These are phyloP conservation scores for Caenorhabditis zanzibari DNA, from an alignment of 2,888 invertebrate species.

Conservation along the genomic window DNA sequence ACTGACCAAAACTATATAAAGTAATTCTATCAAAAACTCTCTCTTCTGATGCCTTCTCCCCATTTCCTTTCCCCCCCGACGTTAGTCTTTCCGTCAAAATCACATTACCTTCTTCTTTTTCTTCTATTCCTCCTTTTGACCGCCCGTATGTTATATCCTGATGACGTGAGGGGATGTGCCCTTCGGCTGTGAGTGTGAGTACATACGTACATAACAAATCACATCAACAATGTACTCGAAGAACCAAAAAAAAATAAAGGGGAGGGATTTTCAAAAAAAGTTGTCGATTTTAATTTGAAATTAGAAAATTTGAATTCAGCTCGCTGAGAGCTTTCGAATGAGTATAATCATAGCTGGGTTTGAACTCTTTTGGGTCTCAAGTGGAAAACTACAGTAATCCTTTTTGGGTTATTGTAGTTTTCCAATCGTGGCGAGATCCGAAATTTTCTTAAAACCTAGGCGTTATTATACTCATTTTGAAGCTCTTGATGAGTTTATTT, in stretches of 20 bases:
- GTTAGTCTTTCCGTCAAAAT: conserved; percentile 42
- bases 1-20: conserved; percentile 3
- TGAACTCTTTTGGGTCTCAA: too few relatives aligned
- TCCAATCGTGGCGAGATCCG: too few relatives aligned
- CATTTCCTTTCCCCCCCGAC: conserved; percentile 33
- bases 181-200: conserved; percentile 20
- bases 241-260: background rate
- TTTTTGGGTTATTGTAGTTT: too few relatives aligned
- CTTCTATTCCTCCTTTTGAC: conserved; percentile 11
- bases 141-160: conserved; percentile 15
- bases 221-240: conserved; percentile 32
- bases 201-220: conserved; percentile 56
- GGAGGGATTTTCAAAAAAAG: too few relatives aligned
- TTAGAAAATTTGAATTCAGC: too few relatives aligned
- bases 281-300: too few relatives aligned
- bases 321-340: too few relatives aligned
- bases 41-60: conserved; percentile 34
- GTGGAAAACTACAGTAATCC: too few relatives aligned
- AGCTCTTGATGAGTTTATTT: too few relatives aligned
- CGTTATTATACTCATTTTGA: too few relatives aligned
- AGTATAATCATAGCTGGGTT: too few relatives aligned
- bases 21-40: conserved; percentile 6
- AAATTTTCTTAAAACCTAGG: too few relatives aligned
- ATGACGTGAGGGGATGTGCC: conserved; percentile 40
- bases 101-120: conserved; percentile 44